Conservation (phyloP, 2,888 invertebrate genomes). For the Cheilosia urbana region DNA sequence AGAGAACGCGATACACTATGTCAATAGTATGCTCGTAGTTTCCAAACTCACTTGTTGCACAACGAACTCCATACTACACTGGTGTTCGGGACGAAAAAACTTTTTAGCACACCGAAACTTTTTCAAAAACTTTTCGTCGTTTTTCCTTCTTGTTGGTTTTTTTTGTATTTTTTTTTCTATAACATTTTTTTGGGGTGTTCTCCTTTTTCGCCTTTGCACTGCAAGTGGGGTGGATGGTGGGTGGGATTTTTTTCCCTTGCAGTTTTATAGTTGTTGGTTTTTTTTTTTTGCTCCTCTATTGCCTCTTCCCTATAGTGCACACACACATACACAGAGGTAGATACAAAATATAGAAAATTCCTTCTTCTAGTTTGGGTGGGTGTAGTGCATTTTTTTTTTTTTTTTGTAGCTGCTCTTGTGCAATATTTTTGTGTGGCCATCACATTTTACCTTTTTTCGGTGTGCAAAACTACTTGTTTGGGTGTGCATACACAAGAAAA, state of each 20-base stretch:
- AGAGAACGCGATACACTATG: conserved; percentile 70
- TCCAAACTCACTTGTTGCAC: conserved; percentile 84
- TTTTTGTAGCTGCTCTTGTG: conserved; percentile 40
- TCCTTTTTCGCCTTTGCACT: conserved; percentile 61
- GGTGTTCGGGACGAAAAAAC: conserved; percentile 78
- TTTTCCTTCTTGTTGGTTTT: conserved; percentile 49
- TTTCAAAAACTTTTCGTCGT: conserved; percentile 81
- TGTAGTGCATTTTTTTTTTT: conserved; percentile 54
- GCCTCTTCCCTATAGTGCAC: conserved; percentile 57
- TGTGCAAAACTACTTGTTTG: conserved; percentile 79
- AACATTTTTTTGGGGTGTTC: conserved; percentile 62
- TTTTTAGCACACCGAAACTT: conserved; percentile 84
- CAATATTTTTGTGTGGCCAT: conserved; percentile 72
- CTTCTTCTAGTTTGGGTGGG: conserved; percentile 61
- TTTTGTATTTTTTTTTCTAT: conserved; percentile 54
- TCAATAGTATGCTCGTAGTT: conserved; percentile 81
- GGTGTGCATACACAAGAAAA: conserved; percentile 77
- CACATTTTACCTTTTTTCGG: conserved; percentile 76
- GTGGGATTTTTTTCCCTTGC: conserved; percentile 55
- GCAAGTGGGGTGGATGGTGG: conserved; percentile 23
- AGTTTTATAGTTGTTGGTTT: conserved; percentile 59
- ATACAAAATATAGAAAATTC: conserved; percentile 31
- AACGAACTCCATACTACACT: conserved; percentile 79
- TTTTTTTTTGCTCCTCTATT: conserved; percentile 39
- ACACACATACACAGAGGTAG: conserved; percentile 34